Evolutionary conservation across 2,797 vertebrate species (phyloP), one percentile per base, ranked within the genome.

Genomic region (Carapus acus): DNA sequence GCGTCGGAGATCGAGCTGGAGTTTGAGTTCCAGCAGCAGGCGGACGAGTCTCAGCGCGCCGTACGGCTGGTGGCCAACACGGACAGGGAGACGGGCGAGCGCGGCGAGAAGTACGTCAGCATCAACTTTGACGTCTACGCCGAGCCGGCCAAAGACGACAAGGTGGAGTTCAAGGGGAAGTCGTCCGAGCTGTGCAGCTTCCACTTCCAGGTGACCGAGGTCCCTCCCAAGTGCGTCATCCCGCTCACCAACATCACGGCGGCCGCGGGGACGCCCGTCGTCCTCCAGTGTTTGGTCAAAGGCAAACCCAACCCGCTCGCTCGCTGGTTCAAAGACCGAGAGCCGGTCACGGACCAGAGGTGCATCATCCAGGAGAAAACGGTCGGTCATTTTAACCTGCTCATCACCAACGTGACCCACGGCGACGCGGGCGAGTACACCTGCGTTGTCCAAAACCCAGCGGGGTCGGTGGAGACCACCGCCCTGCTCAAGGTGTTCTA

Each of bases 141-240:
- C 2, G 90, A 92, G 48, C 86, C 88, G 0, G 89, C 90, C 0
- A 83, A 90, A 77, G 90, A 94, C 6, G 88, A 93, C 41, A 68
- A 66, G 45, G 73, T 93, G 40, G 88, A 93, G 67, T 93, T 96
- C 65, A 93, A 88, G 77, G 89, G 91, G 43, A 89, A 92, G 76
- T 89, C 89, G 2, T 86, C 88, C 0, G 91, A 90, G 14, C 89
- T 81, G 51, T 98, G 92, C 55, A 90, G 88, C 75, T 97, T 97
- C 82, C 92, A 96, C 58, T 96, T 97, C 64, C 90, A 93, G 63
- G 85, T 97, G 31, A 91, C 87, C 2, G 95, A 98, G 78, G 82
- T 83, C 0, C 76, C 91, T 20, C 95, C 94, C 1, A 91, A 85
- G 77, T 96, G 92, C 72, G 73, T 92, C 49, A 90, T 90, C 71